Conservation (phyloP, 2,888 invertebrate species). For the Steromphala cineraria region DNA sequence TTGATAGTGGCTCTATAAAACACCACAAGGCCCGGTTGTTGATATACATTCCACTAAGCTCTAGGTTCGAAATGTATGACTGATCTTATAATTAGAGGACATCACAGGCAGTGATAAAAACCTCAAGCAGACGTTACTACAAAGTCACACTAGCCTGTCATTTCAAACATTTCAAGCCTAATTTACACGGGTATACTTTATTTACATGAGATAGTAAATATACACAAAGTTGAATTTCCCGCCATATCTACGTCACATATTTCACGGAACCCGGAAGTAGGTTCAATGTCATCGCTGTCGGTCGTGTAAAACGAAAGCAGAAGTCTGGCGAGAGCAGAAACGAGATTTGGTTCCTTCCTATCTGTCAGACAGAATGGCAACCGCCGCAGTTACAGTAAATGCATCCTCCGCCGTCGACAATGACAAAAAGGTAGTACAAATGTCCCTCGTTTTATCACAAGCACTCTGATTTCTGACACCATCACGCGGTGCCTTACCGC, state of each 20-base stretch:
- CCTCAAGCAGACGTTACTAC: no score
- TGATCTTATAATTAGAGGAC: no score
- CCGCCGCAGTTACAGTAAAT: background rate
- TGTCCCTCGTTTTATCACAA: background rate
- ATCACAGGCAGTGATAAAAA: no score
- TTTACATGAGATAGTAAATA: no score
- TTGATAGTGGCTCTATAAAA: no score
- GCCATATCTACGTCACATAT: background rate
- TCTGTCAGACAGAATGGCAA: background rate
- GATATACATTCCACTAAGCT: no score
- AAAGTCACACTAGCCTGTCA: no score
- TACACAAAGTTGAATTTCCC: background rate
- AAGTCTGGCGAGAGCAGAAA: background rate
- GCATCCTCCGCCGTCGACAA: background rate
- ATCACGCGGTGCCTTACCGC: no score
- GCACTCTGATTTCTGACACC: background rate
- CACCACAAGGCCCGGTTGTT: no score
- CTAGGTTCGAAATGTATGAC: no score
- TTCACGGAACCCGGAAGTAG: conserved; percentile 10
- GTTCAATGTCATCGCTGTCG: background rate
- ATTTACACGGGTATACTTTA: no score
- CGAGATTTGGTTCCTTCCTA: background rate
- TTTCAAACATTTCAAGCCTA: no score
- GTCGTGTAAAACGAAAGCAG: background rate
- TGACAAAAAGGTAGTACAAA: background rate